Base-by-base conservation (phyloP, 1,140 invertebrate genomes). In the Drosophila triauraria region DNA sequence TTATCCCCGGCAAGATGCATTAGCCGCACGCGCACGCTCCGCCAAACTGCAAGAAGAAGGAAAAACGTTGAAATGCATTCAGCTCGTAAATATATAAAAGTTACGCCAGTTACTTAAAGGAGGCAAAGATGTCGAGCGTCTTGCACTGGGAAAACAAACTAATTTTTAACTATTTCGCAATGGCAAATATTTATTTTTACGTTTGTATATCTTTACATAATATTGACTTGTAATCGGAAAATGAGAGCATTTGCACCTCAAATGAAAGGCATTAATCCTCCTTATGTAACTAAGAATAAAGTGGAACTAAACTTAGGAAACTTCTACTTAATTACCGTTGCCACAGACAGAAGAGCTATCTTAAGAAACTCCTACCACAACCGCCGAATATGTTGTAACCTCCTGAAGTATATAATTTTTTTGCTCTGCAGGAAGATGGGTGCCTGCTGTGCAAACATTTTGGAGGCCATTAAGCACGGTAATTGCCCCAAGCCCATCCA, bases 401-500 rank as follows among this genome's bases (percentile, higher is more conserved):
- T 23, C 38, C 13, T 0, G 10, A 38, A 9, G 12, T 23, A 38
- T 1, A 54, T 10, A 38, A 15, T 54, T 56, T 56, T 56, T 4
- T 56, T 40, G 40, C 20, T 40, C 35, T 56, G 53, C 53, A 56
- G 0, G 53, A 25, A 40, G 35, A 15, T 17, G 54, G 62, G 57
- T 25, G 38, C 8, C 32, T 8, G 20, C 35, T 56, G 40, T 40
- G 53, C 68, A 60, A 74, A 60, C 70, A 74, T 74, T 74, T 74
- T 38, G 70, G 70, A 72, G 68, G 60, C 61, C 78, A 75, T 63
- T 83, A 62, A 78, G 64, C 75, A 51, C 47, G 80, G 82, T 86
- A 83, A 83, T 86, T 87, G 84, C 75, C 74, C 56, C 64, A 51
- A 65, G 69, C 43, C 68, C 78, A 76, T 85, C 81, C 85, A 78